Evolutionary conservation across 2,797 vertebrate species (phyloP), one percentile per base, ranked within the genome.

Genomic region (Diplodus puntazzo): DNA sequence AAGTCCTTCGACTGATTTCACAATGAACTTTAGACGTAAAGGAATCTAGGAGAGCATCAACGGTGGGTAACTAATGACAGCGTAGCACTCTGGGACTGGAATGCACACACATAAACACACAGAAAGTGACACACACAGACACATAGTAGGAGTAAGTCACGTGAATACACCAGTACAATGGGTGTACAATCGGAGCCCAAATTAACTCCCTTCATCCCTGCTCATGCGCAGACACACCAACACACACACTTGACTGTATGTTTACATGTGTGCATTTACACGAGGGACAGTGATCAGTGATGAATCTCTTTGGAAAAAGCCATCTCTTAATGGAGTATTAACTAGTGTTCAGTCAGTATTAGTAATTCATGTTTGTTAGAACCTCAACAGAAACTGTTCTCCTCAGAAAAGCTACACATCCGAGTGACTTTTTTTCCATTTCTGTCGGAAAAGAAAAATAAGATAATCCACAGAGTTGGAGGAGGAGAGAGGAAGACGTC

Each of bases 231-330:
- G 5, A 50, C 55, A 18, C 11, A 52, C 49, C 9, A 27, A 74
- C 73, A 62, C 42, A 57, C 49, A 71, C 81, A 81, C 82, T 77
- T 48, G 58, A 75, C 57, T 66, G 84, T 90, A 73, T 87, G 86
- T 92, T 92, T 93, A 83, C 91, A 67, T 91, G 93, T 92, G 93
- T 94, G 90, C 92, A 94, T 92, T 89, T 77, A 78, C 73, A 82
- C 62, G 86, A 90, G 87, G 93, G 90, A 93, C 89, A 89, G 45
- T 85, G 90, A 92, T 85, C 83, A 91, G 91, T 92, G 82, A 85
- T 60, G 84, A 90, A 90, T 95, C 90, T 93, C 81, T 95, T 92
- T 93, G 95, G 95, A 96, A 96, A 95, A 96, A 96, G 96, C 96
- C 96, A 96, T 96, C 92, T 95, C 91, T 95, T 90, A 94, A 92